Evolutionary conservation across 2,888 invertebrate species (phyloP).

Genomic region (Agrochola lota): DNA sequence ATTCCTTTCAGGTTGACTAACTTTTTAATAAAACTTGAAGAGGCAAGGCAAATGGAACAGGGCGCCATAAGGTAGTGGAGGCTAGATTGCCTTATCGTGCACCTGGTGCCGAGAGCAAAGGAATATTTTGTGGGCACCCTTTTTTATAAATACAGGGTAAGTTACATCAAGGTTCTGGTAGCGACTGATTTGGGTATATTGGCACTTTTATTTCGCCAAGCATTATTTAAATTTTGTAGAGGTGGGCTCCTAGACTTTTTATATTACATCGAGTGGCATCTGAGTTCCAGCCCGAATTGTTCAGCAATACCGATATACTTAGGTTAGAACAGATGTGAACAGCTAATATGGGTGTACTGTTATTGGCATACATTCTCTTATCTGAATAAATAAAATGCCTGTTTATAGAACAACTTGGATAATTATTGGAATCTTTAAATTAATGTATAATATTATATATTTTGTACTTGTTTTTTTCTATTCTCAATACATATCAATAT

Average conservation of each 20-base stretch:
- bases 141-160: constrained; percentile 25
- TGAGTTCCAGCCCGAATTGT: background rate
- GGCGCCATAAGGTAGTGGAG: constrained; percentile 33
- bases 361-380: too few relatives aligned
- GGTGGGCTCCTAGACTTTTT: background rate
- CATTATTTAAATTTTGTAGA: background rate
- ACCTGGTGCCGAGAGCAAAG: constrained; percentile 42
- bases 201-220: constrained; percentile 3
- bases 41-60: constrained; percentile 37
- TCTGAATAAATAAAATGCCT: too few relatives aligned
- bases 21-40: constrained; percentile 63
- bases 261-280: constrained; percentile 11
- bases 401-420: too few relatives aligned
- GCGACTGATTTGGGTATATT: background rate
- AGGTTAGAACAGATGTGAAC: background rate
- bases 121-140: constrained; percentile 50
- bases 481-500: too few relatives aligned
- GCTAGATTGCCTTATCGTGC: constrained; percentile 26
- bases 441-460: too few relatives aligned
- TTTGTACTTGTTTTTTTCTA: too few relatives aligned
- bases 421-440: too few relatives aligned
- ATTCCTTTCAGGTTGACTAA: constrained; percentile 31
- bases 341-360: background rate
- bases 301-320: background rate
- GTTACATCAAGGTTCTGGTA: background rate